Conservation (phyloP, 2,113 vertebrate species). For the Daboia siamensis region DNA sequence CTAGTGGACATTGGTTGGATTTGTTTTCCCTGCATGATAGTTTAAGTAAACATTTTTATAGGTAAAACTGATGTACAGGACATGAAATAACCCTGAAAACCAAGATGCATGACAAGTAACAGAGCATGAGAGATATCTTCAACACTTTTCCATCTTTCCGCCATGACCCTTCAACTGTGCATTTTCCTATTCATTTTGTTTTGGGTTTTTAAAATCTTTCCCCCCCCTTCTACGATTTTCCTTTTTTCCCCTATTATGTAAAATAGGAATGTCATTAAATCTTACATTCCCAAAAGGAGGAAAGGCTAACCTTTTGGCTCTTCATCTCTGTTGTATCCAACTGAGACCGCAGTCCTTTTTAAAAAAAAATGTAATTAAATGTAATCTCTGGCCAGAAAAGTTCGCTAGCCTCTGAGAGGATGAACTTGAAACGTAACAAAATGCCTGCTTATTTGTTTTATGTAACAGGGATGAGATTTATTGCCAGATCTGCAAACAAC, state of each 20-base stretch:
- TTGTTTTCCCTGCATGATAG: not conserved
- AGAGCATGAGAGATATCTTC: not conserved
- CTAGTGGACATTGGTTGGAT: not conserved
- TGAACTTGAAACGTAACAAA: not conserved
- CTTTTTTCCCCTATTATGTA: not conserved
- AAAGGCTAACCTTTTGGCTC: not conserved
- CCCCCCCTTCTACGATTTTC: not conserved
- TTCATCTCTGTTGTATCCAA: not conserved
- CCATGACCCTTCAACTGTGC: not conserved
- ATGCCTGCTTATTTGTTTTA: constrained; percentile 16
- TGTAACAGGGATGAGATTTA: constrained; percentile 93
- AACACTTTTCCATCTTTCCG: not conserved
- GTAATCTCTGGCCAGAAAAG: not conserved
- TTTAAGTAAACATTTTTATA: not conserved
- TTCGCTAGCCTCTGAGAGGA: not conserved
- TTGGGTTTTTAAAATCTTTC: not conserved
- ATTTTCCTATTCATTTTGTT: not conserved
- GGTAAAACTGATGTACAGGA: not conserved
- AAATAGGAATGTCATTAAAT: not conserved
- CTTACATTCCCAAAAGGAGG: not conserved
- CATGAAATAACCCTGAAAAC: not conserved
- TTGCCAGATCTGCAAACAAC: constrained; percentile 98
- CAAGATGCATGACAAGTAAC: not conserved
- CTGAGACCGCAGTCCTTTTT: not conserved
- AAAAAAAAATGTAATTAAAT: not conserved